These are phyloP conservation scores for Cladorhizidae sp. DNA, from an alignment of 37 sponge, comb jelly and placozoan genomes.

Conservation along the genomic window DNA sequence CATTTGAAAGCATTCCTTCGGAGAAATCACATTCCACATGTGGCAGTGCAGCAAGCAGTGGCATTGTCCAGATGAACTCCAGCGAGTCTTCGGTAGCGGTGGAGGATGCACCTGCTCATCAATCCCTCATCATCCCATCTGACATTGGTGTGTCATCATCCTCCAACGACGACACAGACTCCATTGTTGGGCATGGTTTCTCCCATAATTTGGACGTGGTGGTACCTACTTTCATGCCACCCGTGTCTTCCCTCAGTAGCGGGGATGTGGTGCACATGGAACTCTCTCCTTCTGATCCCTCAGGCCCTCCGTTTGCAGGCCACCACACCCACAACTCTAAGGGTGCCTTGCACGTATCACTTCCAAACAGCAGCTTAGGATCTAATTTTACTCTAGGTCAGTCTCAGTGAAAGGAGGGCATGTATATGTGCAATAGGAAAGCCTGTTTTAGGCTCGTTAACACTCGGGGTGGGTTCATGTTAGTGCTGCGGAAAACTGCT, in stretches of 20 bases:
- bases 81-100: not conserved
- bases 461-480: too few relatives aligned
- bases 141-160: not conserved
- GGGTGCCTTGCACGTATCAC: too few relatives aligned
- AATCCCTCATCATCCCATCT: not conserved
- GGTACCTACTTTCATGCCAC: not conserved
- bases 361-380: too few relatives aligned
- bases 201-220: not conserved
- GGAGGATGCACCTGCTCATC: not conserved
- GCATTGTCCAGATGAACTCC: slow-evolving; percentile 19
- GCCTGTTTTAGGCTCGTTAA: too few relatives aligned
- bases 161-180: not conserved
- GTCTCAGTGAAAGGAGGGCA: too few relatives aligned
- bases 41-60: slow-evolving; percentile 7
- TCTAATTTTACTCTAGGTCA: not conserved
- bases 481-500: too few relatives aligned
- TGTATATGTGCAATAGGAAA: too few relatives aligned
- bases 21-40: not conserved
- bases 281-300: slow-evolving; percentile 1
- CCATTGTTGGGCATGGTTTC: not conserved
- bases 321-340: too few relatives aligned
- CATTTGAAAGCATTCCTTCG: not conserved
- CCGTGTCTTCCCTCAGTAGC: not conserved
- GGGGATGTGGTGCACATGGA: slow-evolving; percentile 11
- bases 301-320: not conserved